Percentiles rank a stretch among this genome's conserved stretches.
Evolutionary conservation across 2,888 invertebrate species (phyloP).

Genomic region (Temnothorax unifasciatus): DNA sequence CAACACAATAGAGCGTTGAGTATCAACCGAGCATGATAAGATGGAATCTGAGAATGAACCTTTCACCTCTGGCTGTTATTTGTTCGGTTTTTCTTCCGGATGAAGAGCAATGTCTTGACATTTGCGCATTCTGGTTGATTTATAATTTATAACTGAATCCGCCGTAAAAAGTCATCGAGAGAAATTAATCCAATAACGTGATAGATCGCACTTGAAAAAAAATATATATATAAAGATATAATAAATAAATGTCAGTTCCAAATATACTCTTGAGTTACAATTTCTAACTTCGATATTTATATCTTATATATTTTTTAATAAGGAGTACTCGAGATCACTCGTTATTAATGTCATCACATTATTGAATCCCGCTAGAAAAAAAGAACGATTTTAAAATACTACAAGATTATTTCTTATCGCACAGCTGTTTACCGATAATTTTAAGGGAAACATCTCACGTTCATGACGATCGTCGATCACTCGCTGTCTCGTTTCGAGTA

Average conservation of each 20-base stretch:
- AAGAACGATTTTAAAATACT: neutral
- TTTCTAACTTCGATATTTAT: neutral
- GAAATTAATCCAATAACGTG: neutral
- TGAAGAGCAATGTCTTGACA: neutral
- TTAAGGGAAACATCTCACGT: neutral
- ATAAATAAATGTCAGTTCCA: neutral
- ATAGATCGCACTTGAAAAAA: neutral
- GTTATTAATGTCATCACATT: neutral
- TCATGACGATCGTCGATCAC: conserved; percentile 15
- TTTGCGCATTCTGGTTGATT: conserved; percentile 4
- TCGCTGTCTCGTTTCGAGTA: neutral
- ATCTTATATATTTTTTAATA: neutral
- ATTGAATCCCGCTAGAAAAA: neutral
- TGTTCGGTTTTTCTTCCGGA: neutral
- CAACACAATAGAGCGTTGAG: neutral
- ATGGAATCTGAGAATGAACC: neutral
- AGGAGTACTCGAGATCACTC: neutral
- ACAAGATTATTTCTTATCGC: neutral
- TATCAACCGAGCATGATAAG: conserved; percentile 14
- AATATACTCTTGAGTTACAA: neutral
- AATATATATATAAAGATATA: neutral
- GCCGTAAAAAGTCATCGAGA: neutral
- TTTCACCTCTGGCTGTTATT: neutral
- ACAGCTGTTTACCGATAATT: conserved; percentile 1
- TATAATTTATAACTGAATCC: neutral